Evolutionary conservation across 2,797 vertebrate genomes (phyloP).

Genomic region (Dendrocincla fuliginosa): DNA sequence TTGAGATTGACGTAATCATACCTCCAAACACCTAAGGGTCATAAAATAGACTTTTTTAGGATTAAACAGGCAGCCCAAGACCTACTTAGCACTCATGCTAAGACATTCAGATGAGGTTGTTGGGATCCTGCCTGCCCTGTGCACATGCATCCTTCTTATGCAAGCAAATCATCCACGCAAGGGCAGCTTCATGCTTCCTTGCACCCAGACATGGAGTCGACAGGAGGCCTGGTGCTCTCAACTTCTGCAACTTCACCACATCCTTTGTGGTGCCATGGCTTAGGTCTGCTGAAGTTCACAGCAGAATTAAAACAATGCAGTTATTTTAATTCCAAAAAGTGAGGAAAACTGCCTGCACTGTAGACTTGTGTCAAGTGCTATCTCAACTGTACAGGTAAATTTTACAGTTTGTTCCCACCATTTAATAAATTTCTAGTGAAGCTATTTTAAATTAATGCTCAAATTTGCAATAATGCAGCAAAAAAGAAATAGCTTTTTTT

Average conservation of each 20-base stretch:
- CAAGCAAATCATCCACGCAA: neutral
- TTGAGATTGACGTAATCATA: neutral
- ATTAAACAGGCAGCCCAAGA: neutral
- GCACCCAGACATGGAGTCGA: neutral
- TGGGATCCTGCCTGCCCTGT: neutral
- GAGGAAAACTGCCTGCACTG: neutral
- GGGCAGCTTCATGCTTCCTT: neutral
- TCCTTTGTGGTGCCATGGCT: neutral
- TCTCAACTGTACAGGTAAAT: neutral
- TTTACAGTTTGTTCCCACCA: neutral
- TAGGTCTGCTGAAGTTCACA: neutral
- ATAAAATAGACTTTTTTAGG: neutral
- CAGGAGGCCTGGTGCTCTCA: neutral
- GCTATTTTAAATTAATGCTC: neutral
- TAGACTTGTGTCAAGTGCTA: neutral
- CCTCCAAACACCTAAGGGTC: neutral
- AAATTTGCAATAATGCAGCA: neutral
- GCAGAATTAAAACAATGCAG: neutral
- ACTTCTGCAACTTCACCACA: neutral
- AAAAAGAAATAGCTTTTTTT: neutral
- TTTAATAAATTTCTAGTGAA: neutral
- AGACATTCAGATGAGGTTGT: neutral
- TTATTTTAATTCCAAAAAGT: neutral
- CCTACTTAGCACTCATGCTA: rapidly evolving
- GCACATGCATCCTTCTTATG: neutral